Percentiles rank a stretch among this genome's conserved stretches.
Evolutionary conservation across 2,797 vertebrate species (phyloP).

Genomic region (Micrastur ruficollis): DNA sequence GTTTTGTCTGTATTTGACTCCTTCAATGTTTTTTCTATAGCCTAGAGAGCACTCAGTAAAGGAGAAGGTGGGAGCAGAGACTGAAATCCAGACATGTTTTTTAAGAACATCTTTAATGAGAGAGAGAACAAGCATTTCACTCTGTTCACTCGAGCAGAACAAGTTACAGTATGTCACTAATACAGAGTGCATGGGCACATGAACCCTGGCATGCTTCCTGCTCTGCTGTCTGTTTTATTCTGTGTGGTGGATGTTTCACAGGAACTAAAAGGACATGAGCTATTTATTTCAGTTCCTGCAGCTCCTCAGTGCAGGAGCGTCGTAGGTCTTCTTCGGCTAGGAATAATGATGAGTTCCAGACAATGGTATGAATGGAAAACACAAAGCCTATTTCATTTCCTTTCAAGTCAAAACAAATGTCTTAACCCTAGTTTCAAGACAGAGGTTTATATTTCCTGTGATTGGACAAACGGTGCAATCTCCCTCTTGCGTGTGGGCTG

Average conservation of each 20-base stretch:
- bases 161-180: not conserved
- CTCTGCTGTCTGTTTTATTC: not conserved
- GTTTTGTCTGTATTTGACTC: not conserved
- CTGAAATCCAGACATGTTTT: not conserved
- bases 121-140: not conserved
- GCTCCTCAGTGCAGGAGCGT: not conserved
- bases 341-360: not conserved
- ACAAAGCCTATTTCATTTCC: not conserved
- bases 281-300: not conserved
- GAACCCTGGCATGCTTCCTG: not conserved
- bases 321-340: not conserved
- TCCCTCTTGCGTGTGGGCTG: fast-evolving
- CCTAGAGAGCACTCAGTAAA: not conserved
- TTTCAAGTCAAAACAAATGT: not conserved
- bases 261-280: not conserved
- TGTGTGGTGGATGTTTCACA: not conserved
- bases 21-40: not conserved
- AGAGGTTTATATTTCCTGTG: not conserved
- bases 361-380: not conserved
- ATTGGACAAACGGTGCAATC: not conserved
- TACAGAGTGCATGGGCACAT: not conserved
- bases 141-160: not conserved
- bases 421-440: not conserved
- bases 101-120: not conserved
- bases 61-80: not conserved